Evolutionary conservation across 2,888 invertebrate genomes (phyloP).

Genomic region (Plagodis pulveraria): DNA sequence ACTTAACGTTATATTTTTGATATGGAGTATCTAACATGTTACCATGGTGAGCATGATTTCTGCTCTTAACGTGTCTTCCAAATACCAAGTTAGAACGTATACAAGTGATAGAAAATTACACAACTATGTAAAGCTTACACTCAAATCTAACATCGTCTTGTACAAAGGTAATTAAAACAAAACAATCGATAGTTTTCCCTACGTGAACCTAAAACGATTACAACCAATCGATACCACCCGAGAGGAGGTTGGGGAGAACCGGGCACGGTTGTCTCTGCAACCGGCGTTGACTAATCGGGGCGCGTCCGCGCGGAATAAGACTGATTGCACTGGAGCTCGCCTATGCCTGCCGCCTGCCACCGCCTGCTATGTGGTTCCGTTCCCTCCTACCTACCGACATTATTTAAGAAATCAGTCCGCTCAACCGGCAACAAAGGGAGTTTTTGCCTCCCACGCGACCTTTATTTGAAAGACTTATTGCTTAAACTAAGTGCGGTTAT

Average conservation of each 20-base stretch:
- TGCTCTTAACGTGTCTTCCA: no score
- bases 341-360: slow-evolving; percentile 63
- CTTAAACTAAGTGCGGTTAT: slow-evolving; percentile 48
- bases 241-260: slow-evolving; percentile 66
- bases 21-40: no score
- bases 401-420: slow-evolving; percentile 83
- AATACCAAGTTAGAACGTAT: no score
- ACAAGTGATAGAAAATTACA: no score
- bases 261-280: slow-evolving; percentile 79
- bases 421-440: slow-evolving; percentile 80
- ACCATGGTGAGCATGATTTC: no score
- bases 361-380: slow-evolving; percentile 68
- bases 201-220: slow-evolving; percentile 75
- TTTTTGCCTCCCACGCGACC: slow-evolving; percentile 75
- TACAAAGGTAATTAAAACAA: slow-evolving; percentile 46
- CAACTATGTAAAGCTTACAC: no score
- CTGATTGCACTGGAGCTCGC: slow-evolving; percentile 78
- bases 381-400: slow-evolving; percentile 76
- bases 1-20: no score
- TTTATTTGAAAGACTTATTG: slow-evolving; percentile 67
- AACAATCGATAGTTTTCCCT: slow-evolving; percentile 67
- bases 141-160: slow-evolving; percentile 13
- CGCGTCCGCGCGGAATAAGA: slow-evolving; percentile 85
- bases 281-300: slow-evolving; percentile 83
- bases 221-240: slow-evolving; percentile 71